A percentile compares a stretch with the other conserved stretches of the same genome.
These are phyloP conservation scores for Cerceris ruficornis DNA, from an alignment of 2,888 invertebrate genomes.

Conservation along the genomic window DNA sequence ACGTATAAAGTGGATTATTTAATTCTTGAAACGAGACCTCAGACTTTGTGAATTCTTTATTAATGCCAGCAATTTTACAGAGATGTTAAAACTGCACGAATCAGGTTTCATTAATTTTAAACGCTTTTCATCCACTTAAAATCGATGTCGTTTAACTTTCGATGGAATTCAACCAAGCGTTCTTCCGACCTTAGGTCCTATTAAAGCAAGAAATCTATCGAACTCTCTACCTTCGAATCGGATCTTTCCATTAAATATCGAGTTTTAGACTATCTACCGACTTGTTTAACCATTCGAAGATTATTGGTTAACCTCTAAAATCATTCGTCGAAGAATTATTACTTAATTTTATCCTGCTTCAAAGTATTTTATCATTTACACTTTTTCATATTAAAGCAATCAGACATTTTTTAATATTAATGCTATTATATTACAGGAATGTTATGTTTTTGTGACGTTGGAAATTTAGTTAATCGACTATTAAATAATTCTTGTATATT, in stretches of 20 bases:
- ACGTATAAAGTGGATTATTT: not conserved
- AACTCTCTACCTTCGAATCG: not conserved
- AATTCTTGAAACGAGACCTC: not conserved
- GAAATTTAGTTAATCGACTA: too few relatives aligned
- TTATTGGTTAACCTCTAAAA: too few relatives aligned
- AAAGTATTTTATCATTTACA: too few relatives aligned
- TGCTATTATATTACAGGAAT: too few relatives aligned
- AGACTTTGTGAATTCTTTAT: not conserved
- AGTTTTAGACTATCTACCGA: too few relatives aligned
- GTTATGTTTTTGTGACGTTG: too few relatives aligned
- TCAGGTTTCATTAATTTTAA: slow-evolving; percentile 1
- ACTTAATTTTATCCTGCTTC: too few relatives aligned
- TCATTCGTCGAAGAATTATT: too few relatives aligned
- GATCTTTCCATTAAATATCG: not conserved
- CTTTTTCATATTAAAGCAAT: too few relatives aligned
- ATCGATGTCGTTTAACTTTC: slow-evolving; percentile 3
- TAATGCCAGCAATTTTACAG: not conserved
- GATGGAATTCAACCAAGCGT: not conserved
- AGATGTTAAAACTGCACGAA: not conserved
- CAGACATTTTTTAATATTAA: too few relatives aligned
- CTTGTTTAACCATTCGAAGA: too few relatives aligned
- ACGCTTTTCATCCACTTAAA: not conserved
- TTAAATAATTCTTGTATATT: too few relatives aligned
- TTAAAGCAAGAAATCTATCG: not conserved
- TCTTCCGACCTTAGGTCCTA: not conserved